Evolutionary conservation across 1,140 invertebrate species (phyloP), one percentile per base, ranked within the genome.

Genomic region (Catajapyx aquilonaris): DNA sequence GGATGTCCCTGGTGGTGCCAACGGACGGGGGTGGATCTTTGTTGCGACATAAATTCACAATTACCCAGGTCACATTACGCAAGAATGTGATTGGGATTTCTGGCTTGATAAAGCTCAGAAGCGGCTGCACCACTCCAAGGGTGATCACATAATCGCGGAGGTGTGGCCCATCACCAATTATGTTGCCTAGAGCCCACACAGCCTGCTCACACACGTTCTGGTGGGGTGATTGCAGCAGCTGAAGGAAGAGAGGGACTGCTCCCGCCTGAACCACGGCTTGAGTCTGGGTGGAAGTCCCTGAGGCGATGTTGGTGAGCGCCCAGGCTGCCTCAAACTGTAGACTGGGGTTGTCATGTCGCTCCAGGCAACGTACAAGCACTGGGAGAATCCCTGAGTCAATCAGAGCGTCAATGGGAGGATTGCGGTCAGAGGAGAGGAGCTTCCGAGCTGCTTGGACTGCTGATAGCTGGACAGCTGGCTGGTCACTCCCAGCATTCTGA

Each of bases 131-230:
- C 36, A 94, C 78, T 46, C 87, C 88, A 47, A 86, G 62, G 46
- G 76, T 72, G 42, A 95, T 90, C 37, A 91, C 87, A 59, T 79
- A 87, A 59, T 95, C 90, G 50, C 90, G 70, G 40, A 91, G 65
- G 43, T 66, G 57, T 18, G 88, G 84, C 5, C 88, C 88, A 60
- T 95, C 88, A 48, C 88, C 87, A 54, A 87, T 87, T 43, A 88
- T 86, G 59, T 88, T 88, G 45, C 68, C 65, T 52, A 98, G 64
- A 20, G 93, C 93, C 93, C 93, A 98, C 1, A 97, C 91, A 31
- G 93, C 87, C 59, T 99, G 94, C 62, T 98, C 94, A 55, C 91
- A 95, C 10, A 98, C 93, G 64, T 94, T 97, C 50, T 90, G 85
- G 59, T 94, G 87, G 35, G 74, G 73, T 20, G 91, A 97, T n/a